Base-by-base conservation (phyloP, 2,797 vertebrate species). In the Spinus olivaceus region DNA sequence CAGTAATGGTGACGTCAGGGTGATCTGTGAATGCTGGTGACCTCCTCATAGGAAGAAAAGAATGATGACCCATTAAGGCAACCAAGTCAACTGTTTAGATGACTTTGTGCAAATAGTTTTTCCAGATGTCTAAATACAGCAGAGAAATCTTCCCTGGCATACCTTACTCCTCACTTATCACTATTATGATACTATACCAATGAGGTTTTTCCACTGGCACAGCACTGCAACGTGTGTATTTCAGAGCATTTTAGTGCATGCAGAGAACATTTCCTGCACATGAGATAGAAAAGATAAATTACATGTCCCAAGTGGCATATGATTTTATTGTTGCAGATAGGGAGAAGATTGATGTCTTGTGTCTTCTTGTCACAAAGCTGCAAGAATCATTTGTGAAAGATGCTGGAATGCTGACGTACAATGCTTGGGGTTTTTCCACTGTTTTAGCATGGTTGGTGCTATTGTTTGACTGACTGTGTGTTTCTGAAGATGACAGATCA, bases 401-500 rank as follows among this genome's bases (percentile, higher is more conserved):
- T 32, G 10, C 19, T 49, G 44, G 46, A 89, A 70, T 61, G 60
- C 53, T 93, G 73, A 83, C 6, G 10, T 64, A 14, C 50, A 88
- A 80, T 54, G 37, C 88, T 94, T 84, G 67, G 94, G 76, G 61
- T 94, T 96, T 96, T 96, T 92, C 95, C 96, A 91, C 94, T 92
- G 57, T 88, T 95, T 83, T 84, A 50, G 54, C 56, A 35, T 73
- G 93, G 86, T 92, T 94, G 73, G 65, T 87, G 49, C 87, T 92
- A 82, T 63, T 92, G 64, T 94, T 96, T 91, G 80, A 95, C 71
- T 77, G 51, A 28, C 32, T 97, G 60, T 92, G 79, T 88, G 83
- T 88, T 87, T 95, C 93, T 94, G 91, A 91, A 94, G 93, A 96
- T 95, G 88, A 93, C 11, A 49, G 94, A 95, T 92, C 86, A 93